Evolutionary conservation across 2,888 invertebrate species (phyloP).

Genomic region (Beris chalybata): DNA sequence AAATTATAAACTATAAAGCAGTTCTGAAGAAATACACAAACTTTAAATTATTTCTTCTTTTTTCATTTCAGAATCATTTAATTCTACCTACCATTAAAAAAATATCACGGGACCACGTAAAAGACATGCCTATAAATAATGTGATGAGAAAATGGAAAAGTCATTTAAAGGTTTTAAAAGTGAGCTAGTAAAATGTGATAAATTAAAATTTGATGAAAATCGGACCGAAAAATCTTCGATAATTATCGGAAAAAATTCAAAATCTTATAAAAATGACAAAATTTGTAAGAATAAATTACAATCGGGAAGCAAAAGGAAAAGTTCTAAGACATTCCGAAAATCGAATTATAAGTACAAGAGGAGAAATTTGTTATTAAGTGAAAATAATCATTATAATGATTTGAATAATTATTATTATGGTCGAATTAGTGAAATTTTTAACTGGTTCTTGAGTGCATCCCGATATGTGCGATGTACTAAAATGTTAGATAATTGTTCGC

Average conservation of each 20-base stretch:
- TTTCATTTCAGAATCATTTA: background rate
- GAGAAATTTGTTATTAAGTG: slow-evolving; percentile 43
- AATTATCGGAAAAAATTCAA: background rate
- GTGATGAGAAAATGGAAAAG: slow-evolving; percentile 21
- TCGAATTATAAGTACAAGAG: slow-evolving; percentile 56
- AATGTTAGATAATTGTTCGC: slow-evolving; percentile 35
- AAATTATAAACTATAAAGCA: background rate
- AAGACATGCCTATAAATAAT: background rate
- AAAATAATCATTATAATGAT: background rate
- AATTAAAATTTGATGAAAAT: background rate
- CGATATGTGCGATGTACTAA: slow-evolving; percentile 37
- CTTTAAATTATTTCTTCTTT: background rate
- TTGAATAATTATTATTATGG: background rate
- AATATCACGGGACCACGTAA: too few relatives aligned
- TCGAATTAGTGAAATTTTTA: slow-evolving; percentile 17
- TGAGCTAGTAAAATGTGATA: slow-evolving; percentile 15
- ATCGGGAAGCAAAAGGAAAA: background rate
- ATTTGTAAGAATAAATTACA: background rate
- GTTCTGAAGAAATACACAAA: background rate
- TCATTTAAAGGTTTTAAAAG: background rate
- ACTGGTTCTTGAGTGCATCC: slow-evolving; percentile 18
- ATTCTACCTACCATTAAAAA: background rate
- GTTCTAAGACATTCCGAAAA: slow-evolving; percentile 49
- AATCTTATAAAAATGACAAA: background rate
- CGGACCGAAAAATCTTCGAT: background rate